Evolutionary conservation across 53 echinoderm and acorn worm genomes (phyloP).

Genomic region (Patiria pectinifera): DNA sequence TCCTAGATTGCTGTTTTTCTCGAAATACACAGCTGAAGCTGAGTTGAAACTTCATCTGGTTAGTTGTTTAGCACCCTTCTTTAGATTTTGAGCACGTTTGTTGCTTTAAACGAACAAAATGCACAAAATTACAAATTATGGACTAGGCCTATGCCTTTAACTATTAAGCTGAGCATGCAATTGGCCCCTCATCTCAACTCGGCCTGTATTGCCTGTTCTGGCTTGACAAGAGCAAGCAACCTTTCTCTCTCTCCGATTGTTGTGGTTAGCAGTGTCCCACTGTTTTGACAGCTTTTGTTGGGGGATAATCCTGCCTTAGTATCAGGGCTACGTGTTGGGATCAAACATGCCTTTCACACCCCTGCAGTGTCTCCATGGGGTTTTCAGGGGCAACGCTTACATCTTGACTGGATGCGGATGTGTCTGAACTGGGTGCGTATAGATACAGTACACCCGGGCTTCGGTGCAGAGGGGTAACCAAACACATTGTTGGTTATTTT

Average conservation of each 20-base stretch:
- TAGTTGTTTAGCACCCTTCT: no score
- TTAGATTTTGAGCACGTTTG: no score
- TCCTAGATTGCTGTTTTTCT: no score
- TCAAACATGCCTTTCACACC: conserved; percentile 43
- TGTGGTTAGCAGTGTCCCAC: conserved; percentile 12
- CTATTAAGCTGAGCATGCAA: no score
- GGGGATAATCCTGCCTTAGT: conserved; percentile 18
- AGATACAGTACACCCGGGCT: not conserved
- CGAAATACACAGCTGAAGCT: no score
- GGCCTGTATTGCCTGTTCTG: not conserved
- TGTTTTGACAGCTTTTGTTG: conserved; percentile 49
- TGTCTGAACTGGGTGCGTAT: not conserved
- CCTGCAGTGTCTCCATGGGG: conserved; percentile 3
- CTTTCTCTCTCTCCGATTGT: not conserved
- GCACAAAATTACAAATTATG: no score
- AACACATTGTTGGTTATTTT: no score
- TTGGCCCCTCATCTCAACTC: not conserved
- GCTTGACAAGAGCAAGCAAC: not conserved
- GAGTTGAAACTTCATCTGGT: no score
- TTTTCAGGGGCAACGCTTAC: conserved; percentile 29
- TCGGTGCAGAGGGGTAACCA: not conserved
- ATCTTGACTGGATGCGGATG: not conserved
- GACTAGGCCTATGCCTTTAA: no score
- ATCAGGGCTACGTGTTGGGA: not conserved
- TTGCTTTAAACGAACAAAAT: no score